A percentile compares a stretch with the other conserved stretches of the same genome.
Evolutionary conservation across 1,140 invertebrate genomes (phyloP).

Genomic region (Neomicropteryx cornuta): DNA sequence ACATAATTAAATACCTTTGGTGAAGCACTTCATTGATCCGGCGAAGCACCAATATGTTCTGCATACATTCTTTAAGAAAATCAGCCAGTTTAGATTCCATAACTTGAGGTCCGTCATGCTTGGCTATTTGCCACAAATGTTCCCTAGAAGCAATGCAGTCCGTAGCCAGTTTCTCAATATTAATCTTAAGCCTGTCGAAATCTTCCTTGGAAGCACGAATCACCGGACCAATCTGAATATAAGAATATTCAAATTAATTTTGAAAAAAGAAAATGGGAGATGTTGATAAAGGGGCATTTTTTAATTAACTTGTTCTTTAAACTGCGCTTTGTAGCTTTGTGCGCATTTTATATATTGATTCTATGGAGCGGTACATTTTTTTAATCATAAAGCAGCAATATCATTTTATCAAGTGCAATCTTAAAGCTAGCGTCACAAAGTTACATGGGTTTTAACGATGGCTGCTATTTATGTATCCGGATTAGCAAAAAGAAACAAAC

Average conservation of each 20-base stretch:
- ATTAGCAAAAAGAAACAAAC: too few species aligned
- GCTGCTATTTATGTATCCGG: too few species aligned
- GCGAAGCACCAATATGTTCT: constrained; percentile 89
- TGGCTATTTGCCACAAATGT: constrained; percentile 89
- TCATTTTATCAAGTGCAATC: too few species aligned
- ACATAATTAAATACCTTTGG: constrained; percentile 54
- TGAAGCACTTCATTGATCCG: constrained; percentile 85
- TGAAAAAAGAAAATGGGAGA: too few species aligned
- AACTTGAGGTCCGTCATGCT: constrained; percentile 86
- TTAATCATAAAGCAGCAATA: too few species aligned
- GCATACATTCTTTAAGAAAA: constrained; percentile 92
- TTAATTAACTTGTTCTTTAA: too few species aligned
- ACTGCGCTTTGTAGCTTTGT: too few species aligned
- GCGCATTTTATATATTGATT: too few species aligned
- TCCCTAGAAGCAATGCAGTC: constrained; percentile 98
- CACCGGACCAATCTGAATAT: constrained; percentile 71
- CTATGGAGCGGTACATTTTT: too few species aligned
- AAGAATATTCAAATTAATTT: constrained; percentile 14
- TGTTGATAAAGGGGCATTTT: too few species aligned
- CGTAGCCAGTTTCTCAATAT: constrained; percentile 78
- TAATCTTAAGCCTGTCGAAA: constrained; percentile 78
- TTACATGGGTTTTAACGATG: too few species aligned
- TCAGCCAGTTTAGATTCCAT: constrained; percentile 90
- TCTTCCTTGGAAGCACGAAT: constrained; percentile 89
- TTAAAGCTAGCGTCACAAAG: too few species aligned